Base-by-base conservation (phyloP, 2,888 invertebrate species). In the Heteromurus nitidus region DNA sequence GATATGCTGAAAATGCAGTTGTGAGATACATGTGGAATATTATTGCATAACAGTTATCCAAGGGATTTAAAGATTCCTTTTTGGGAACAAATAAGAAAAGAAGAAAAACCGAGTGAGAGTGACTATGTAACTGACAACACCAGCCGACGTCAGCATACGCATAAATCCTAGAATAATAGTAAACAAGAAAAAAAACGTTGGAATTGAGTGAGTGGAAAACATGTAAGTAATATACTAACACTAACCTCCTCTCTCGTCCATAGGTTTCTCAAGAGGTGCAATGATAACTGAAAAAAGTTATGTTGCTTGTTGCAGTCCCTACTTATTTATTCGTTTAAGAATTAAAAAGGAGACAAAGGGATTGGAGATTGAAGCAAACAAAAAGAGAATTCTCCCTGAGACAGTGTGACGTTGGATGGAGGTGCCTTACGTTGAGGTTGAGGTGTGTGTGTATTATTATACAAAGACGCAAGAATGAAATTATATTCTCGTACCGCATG, bases 121-220 rank as follows among this genome's bases (percentile, higher is more conserved):
- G 36, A 26, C 55, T 55, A 24, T 55, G 55, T 26, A 55, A 26
- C 55, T 55, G 55, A 24, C 55, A 55, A 55, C 55, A 55, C 26
- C 26, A 55, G 18, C 3, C 11, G n/a, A 55, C 26, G 55, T 55
- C 55, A 55, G 55, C 55, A 24, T n/a, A 55, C 11, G 13, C n/a
- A 55, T 55, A 55, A 55, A 55, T 55, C 26, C n/a, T n/a, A n/a
- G n/a, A n/a, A n/a, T n/a, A n/a, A n/a, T n/a, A n/a, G n/a, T n/a
- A 11, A 47, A 47, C 7, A 47, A 47, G 3, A 47, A 11, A 11
- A 11, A 47, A 11, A 50, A 50, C 50, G 20, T 20, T 36, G 36
- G 5, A 9, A 5, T 36, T 36, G 5, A 36, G 20, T 9, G 50
- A 22, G 7, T 20, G 50, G 20, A 50, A 50, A 18, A 50, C n/a